Percentiles rank a stretch among this genome's conserved stretches.
Conservation (phyloP, 2,797 vertebrate species). For the Margarornis squamiger region DNA sequence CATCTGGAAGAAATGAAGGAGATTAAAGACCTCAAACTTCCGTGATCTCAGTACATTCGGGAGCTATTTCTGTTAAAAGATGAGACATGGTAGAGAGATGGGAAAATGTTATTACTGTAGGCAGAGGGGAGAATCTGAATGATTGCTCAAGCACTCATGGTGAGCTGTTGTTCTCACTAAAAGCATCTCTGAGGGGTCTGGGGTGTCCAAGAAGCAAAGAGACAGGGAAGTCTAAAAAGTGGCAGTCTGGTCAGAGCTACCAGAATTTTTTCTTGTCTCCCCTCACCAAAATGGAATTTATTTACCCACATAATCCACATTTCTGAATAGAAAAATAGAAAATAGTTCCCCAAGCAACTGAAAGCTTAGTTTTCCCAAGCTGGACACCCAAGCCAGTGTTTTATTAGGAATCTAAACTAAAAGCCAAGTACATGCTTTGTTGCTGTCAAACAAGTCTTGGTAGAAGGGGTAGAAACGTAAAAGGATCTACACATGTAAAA, state of each 20-base stretch:
- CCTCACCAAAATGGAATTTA: background rate
- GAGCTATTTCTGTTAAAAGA: background rate
- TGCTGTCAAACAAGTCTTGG: background rate
- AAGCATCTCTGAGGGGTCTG: background rate
- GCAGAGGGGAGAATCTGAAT: background rate
- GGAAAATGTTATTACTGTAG: background rate
- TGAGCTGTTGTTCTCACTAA: background rate
- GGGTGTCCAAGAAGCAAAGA: background rate
- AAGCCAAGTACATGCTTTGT: background rate
- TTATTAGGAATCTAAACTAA: background rate
- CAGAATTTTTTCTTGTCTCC: background rate
- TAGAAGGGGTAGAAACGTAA: background rate
- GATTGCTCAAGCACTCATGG: background rate
- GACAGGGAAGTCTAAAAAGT: background rate
- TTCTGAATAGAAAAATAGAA: background rate
- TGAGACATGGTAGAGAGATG: background rate
- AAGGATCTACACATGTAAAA: background rate
- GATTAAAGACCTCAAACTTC: background rate
- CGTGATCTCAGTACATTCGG: background rate
- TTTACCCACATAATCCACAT: background rate
- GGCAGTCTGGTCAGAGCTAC: background rate
- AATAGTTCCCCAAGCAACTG: background rate
- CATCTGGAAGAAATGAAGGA: background rate
- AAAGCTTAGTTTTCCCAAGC: background rate
- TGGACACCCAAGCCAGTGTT: background rate